These are phyloP conservation scores for Ceraclea dissimilis DNA, from an alignment of 2,888 invertebrate species.

Conservation along the genomic window DNA sequence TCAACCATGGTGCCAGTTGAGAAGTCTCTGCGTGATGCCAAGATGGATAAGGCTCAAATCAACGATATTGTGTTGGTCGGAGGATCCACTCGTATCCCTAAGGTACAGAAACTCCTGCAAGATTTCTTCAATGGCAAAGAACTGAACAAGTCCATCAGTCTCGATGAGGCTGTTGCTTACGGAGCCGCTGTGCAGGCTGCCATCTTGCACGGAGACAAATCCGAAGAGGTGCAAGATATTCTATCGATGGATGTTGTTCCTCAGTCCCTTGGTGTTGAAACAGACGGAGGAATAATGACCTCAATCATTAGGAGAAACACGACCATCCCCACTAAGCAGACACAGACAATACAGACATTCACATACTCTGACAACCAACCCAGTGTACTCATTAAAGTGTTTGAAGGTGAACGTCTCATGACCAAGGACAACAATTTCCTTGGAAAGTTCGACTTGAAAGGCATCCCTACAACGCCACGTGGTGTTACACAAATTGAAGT, in stretches of 20 bases:
- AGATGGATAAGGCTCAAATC: constrained; percentile 87
- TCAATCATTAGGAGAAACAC: constrained; percentile 95
- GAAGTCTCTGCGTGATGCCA: constrained; percentile 91
- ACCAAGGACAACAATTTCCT: constrained; percentile 92
- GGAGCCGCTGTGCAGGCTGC: constrained; percentile 96
- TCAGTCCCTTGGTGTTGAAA: constrained; percentile 84
- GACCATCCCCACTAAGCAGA: constrained; percentile 94
- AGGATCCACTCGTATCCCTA: constrained; percentile 96
- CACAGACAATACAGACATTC: constrained; percentile 95
- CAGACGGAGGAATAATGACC: constrained; percentile 92
- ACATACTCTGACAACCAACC: constrained; percentile 98
- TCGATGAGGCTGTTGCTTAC: constrained; percentile 96
- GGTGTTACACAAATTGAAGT: constrained; percentile 87
- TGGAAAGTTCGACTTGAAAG: constrained; percentile 94
- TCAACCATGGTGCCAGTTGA: constrained; percentile 96
- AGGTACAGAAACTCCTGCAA: constrained; percentile 93
- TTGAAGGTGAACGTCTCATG: constrained; percentile 92
- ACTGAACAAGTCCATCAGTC: constrained; percentile 93
- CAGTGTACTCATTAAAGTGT: constrained; percentile 87
- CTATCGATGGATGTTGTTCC: constrained; percentile 88
- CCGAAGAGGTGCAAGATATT: constrained; percentile 83
- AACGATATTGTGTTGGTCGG: constrained; percentile 93
- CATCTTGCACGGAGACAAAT: constrained; percentile 85
- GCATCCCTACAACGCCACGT: constrained; percentile 89
- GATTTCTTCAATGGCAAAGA: constrained; percentile 96